Evolutionary conservation across 2,113 vertebrate species (phyloP), one percentile per base, ranked within the genome.

Genomic region (Stegostoma tigrinum): DNA sequence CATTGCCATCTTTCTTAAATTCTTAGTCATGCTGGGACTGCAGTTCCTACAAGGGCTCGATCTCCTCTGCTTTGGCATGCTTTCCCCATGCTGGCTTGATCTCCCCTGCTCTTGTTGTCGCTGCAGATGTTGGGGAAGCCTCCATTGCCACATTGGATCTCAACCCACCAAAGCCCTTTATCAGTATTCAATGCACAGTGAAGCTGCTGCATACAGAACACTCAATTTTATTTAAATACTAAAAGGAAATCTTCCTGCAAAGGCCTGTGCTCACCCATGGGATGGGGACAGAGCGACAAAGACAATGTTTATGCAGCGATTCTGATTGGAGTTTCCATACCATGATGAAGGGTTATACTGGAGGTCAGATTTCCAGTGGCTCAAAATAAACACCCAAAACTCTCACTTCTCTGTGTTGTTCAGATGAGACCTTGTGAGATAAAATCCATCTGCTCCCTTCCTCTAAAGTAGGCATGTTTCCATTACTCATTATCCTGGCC

Each of bases 211-310:
- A 64, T 34, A 66, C n/a, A 93, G 61, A 66, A 93, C 66, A 93
- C 66, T 67, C 89, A 93, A 93, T 19, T 17, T 38, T 93, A 66
- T 93, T 38, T 66, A 93, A 38, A 93, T n/a, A 64, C 67, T 93
- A 17, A 93, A 93, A 93, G 61, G 34, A 93, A 67, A n/a, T 93
- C 89, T n/a, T 42, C n/a, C 55, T 64, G 7, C 52, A 61, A 64
- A 90, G 87, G 61, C 61, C n/a, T 23, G 10, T 93, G 3, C 89
- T 93, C 1, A 6, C 89, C 89, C 64, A 66, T 66, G 61, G 89
- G 89, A 67, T 30, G 5, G 61, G 61, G 34, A 83, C 38, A 42
- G 15, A 38, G 34, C 15, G 19, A 93, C n/a, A 12, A 64, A 17
- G 23, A 19, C 30, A 15, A 67, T 38, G 34, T 23, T 67, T 93